Base-by-base conservation (phyloP, 2,888 invertebrate genomes). In the Erebia palarica region DNA sequence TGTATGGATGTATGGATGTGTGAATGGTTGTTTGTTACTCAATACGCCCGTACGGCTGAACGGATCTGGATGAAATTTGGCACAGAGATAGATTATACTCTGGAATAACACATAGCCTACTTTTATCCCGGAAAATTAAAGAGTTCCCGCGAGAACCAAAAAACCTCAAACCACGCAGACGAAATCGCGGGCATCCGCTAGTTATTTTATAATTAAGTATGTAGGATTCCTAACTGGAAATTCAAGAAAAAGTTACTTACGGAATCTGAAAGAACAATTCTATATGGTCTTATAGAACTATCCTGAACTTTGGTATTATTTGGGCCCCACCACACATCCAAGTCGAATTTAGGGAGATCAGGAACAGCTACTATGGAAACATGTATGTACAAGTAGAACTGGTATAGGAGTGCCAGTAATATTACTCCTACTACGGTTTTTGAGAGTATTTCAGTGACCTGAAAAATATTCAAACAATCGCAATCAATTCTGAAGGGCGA, bases 251-350 rank as follows among this genome's bases (percentile, higher is more conserved):
- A 16, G 7, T 13, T 65, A 89, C 91, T 92, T 83, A 96, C 96
- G 83, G 95, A 88, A 77, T 95, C 93, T 3, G 94, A 82, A 70
- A 95, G 92, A 5, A 94, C 83, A 59, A 96, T 93, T 81, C 94
- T 94, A 77, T 94, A 96, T 0, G 95, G 94, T 71, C 94, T 91
- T 44, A 96, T 94, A 1, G 93, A 87, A 0, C 88, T 90, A 75
- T 95, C 94, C 16, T 81, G 80, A 5, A 67, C 73, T 11, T 68
- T 80, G 0, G 80, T 82, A 0, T 78, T 75, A 42, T 83, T 84
- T 0, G 84, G 81, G 0, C 91, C 91, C 92, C 92, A 93, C 84
- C 86, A 86, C 7, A 75, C 79, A 3, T 89, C 76, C 3, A 89
- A 71, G 69, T 91, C 87, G 0, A 91, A 27, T 4, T 79, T 68